Evolutionary conservation across 2,888 invertebrate genomes (phyloP), one percentile per base, ranked within the genome.

Genomic region (Eustalomyia histrio): DNA sequence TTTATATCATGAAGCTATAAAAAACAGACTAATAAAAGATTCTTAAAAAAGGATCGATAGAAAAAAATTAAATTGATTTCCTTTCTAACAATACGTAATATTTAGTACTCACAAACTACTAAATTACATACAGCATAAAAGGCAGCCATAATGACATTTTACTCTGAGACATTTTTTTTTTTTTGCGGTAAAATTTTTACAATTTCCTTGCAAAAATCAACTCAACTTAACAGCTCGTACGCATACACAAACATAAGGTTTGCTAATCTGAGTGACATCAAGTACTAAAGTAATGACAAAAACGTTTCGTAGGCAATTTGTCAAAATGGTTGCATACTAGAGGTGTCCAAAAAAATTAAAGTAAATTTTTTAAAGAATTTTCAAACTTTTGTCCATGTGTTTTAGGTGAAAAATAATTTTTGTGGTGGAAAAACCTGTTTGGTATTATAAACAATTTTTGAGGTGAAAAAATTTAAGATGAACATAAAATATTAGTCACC

Each of bases 261-360:
- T 43, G 55, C 55, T 67, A 67, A 43, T 67, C 55, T 39, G n/a
- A 55, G 67, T 67, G 67, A 55, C 55, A 67, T 67, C 67, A 55
- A 67, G 55, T 67, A 67, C 55, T 55, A 57, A 57, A 55, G 53
- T 55, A 55, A 67, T 55, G 55, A 55, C 55, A 55, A 55, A 67
- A 67, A 67, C 55, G 67, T 67, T 67, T 67, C 55, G 57, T 55
- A 67, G 67, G 67, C 67, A 67, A 67, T 67, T 67, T 67, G 67
- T 55, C 67, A 67, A 67, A 55, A 63, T 39, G 24, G 6, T n/a
- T 39, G 21, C 24, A n/a, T n/a, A n/a, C n/a, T n/a, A n/a, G n/a
- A n/a, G n/a, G n/a, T n/a, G n/a, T n/a, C n/a, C n/a, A n/a, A n/a
- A n/a, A n/a, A n/a, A n/a, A n/a, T n/a, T n/a, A n/a, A n/a, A n/a